phyloP scores from a whole-genome alignment of 30 jellyfish, hydroid and myxozoan species.

The Sanderia malayensis region DNA sequence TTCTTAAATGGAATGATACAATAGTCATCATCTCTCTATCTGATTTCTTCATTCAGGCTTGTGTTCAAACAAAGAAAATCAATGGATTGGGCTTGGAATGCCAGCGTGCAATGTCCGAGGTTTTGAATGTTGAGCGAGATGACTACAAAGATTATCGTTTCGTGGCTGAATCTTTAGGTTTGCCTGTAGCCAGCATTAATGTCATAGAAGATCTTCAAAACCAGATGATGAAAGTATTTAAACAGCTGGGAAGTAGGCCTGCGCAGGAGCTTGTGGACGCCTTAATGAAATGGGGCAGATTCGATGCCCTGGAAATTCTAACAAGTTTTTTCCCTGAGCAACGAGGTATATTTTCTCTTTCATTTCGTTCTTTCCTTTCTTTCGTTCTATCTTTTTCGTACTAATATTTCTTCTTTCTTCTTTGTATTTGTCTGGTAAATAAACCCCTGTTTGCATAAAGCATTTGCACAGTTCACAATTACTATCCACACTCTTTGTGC shows the following conservation, averaged over 20 bases:
- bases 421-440: too few relatives aligned
- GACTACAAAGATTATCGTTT: constrained; percentile 33
- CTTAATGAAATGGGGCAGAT: constrained; percentile 19
- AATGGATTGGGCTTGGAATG: constrained; percentile 3
- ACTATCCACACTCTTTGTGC: too few relatives aligned
- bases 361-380: too few relatives aligned
- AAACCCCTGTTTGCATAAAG: too few relatives aligned
- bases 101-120: constrained; percentile 20
- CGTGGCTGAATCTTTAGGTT: constrained; percentile 26
- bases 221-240: constrained; percentile 49
- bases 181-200: constrained; percentile 4
- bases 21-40: too few relatives aligned
- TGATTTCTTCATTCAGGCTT: neutral
- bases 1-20: too few relatives aligned
- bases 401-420: too few relatives aligned
- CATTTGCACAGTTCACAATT: too few relatives aligned
- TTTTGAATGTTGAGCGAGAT: constrained; percentile 29
- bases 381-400: too few relatives aligned
- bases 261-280: constrained; percentile 36
- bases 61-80: constrained; percentile 24
- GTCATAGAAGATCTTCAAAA: constrained; percentile 1
- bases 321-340: constrained; percentile 9
- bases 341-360: too few relatives aligned
- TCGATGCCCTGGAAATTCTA: constrained; percentile 30
- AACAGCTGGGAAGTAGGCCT: neutral